Evolutionary conservation across 2,797 vertebrate species (phyloP).

Genomic region (Labeo calbasu): DNA sequence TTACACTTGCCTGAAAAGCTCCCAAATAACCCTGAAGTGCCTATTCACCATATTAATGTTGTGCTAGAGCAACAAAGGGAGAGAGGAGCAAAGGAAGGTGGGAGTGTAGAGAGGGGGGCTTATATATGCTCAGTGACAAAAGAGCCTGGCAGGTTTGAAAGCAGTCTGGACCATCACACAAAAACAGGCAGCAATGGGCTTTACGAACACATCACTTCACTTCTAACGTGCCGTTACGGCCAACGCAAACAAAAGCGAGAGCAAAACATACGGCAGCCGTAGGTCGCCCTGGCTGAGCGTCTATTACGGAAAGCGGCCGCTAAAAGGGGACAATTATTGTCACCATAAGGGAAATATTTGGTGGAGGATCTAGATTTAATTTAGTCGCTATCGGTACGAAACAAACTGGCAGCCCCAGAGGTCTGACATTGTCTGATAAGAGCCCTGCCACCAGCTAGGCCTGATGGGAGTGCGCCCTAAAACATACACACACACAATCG

Average conservation of each 20-base stretch:
- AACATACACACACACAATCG: slow-evolving; percentile 20
- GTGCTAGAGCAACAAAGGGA: slow-evolving; percentile 61
- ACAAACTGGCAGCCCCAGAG: slow-evolving; percentile 66
- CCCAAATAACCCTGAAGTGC: slow-evolving; percentile 67
- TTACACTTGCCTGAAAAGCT: slow-evolving; percentile 61
- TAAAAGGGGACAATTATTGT: slow-evolving; percentile 59
- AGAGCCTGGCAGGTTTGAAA: slow-evolving; percentile 52
- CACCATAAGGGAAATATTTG: slow-evolving; percentile 61
- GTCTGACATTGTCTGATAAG: slow-evolving; percentile 70
- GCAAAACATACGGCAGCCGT: slow-evolving; percentile 20
- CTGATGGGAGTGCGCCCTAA: slow-evolving; percentile 64
- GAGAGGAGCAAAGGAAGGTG: slow-evolving; percentile 53
- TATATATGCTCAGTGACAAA: slow-evolving; percentile 58
- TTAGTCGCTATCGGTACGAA: slow-evolving; percentile 66
- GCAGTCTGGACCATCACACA: slow-evolving; percentile 46
- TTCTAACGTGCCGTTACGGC: slow-evolving; percentile 47
- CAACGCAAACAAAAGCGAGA: slow-evolving; percentile 48
- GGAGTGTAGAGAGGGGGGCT: slow-evolving; percentile 48
- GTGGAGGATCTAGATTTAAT: slow-evolving; percentile 70
- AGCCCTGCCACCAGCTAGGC: slow-evolving; percentile 62
- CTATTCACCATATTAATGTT: slow-evolving; percentile 67
- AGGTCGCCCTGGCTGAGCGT: slow-evolving; percentile 6
- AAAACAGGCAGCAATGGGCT: slow-evolving; percentile 51
- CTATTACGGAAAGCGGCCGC: slow-evolving; percentile 27
- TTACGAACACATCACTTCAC: slow-evolving; percentile 32